Evolutionary conservation across 2,797 vertebrate genomes (phyloP).

Genomic region (Macropus fuliginosus): DNA sequence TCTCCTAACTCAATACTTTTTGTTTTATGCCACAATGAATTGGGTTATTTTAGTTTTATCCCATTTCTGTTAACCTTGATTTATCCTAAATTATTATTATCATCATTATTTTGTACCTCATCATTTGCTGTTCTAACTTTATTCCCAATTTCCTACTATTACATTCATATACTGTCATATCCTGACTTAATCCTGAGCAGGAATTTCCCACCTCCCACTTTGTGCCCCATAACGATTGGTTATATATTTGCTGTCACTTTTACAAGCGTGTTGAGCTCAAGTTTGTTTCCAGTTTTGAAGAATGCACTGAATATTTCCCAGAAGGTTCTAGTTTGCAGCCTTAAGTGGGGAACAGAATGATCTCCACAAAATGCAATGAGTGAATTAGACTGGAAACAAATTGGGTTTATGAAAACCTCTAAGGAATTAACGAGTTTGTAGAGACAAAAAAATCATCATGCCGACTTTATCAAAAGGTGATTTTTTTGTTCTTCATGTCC

Average conservation of each 20-base stretch:
- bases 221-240: conserved; percentile 40
- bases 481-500: conserved; percentile 74
- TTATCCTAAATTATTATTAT: neutral
- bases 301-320: conserved; percentile 55
- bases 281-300: conserved; percentile 70
- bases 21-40: neutral
- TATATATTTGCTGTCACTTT: conserved; percentile 44
- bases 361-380: conserved; percentile 10
- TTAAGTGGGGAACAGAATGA: conserved; percentile 51
- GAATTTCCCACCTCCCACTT: neutral
- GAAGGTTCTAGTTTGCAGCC: conserved; percentile 30
- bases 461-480: conserved; percentile 58
- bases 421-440: conserved; percentile 77
- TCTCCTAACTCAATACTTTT: neutral
- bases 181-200: neutral
- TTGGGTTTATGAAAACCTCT: conserved; percentile 38
- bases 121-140: neutral
- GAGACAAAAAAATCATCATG: conserved; percentile 76
- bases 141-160: neutral
- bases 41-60: conserved; percentile 2
- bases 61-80: neutral
- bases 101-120: neutral
- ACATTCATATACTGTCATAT: neutral
- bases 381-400: conserved; percentile 44
- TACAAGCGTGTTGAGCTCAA: conserved; percentile 54